Base-by-base conservation (phyloP, 2,797 vertebrate genomes). In the Enteromius thamalakanensis region DNA sequence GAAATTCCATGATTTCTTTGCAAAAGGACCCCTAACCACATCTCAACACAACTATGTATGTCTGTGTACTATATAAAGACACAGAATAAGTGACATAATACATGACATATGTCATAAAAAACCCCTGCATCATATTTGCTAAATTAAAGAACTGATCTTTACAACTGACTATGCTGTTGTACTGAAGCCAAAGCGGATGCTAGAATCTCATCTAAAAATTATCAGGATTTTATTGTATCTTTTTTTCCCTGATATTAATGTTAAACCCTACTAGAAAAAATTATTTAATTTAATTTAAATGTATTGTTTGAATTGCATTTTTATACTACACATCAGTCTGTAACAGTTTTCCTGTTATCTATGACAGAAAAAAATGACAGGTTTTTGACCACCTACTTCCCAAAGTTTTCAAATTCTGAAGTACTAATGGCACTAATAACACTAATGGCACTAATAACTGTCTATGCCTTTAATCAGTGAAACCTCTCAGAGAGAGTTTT, bases 401-500 rank as follows among this genome's bases (percentile, higher is more conserved):
- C 3, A 9, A 58, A 4, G 55, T 23, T 58, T 58, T 23, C n/a
- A 12, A 9, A 58, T 58, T 58, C n/a, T 58, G 55, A 11, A 58
- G 11, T 26, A 40, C 37, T 40, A 40, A 40, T 40, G 2, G 37
- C 45, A 32, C 49, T 53, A 74, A 53, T 34, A 34, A 34, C 34
- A 37, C 37, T 37, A 37, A 37, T 37, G 37, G 7, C 45, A 29
- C 49, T 51, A 53, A 74, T 32, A 32, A 21, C 10, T 0, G 10
- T 37, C 49, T 75, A 21, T 1, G 6, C 6, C 3, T 60, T 64
- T 17, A 77, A 47, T 77, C 40, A 78, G 11, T 40, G 65, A 47
- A 29, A 37, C 15, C 68, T 34, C 55, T 67, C 19, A n/a, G 51
- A 83, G 72, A 76, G 62, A 55, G 40, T 83, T 79, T 34, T 78